Base-by-base conservation (phyloP, 2,113 vertebrate genomes). In the Rhea americana region DNA sequence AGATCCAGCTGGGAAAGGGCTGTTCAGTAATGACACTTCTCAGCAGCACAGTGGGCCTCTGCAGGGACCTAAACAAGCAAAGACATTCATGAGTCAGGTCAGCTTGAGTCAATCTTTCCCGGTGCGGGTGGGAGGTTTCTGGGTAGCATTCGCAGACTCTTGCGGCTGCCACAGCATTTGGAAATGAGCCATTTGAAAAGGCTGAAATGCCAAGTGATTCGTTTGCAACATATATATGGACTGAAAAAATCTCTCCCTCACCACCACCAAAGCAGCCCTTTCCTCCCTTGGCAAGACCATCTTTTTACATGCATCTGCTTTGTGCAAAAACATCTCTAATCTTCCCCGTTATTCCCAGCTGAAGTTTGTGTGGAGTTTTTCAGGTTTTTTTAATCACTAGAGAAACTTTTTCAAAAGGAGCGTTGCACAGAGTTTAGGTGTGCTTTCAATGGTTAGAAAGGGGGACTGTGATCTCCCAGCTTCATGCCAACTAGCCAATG, bases 21-120 rank as follows among this genome's bases (percentile, higher is more conserved):
- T 87, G 81, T 56, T 86, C 72, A 35, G 51, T 48, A 66, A 72
- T 51, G 82, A 41, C 39, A n/a, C 39, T 41, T 62, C 70, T 76
- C 55, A 89, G 81, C 66, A 48, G 85, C 78, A 28, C 25, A 7
- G 28, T 68, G 51, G 48, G 81, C 19, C 73, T 91, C 39, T 5
- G 1, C 2, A 1, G 11, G 76, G 51, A 85, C 80, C 71, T 82
- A 91, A 62, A 65, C 20, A 5, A 65, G 76, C 2, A 1, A 55
- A 90, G 80, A 67, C 63, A 2, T 72, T 89, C 61, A 30, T 39
- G 76, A 56, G 61, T 78, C 59, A 0, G 7, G 14, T 80, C 73
- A 77, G 85, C 61, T 71, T 67, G 93, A 96, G 68, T 91, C 82
- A 81, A 62, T 65, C 47, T 86, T 94, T 93, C 80, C 93, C 3